Evolutionary conservation across 2,888 invertebrate genomes (phyloP).

Genomic region (Amphiduros pacificus): DNA sequence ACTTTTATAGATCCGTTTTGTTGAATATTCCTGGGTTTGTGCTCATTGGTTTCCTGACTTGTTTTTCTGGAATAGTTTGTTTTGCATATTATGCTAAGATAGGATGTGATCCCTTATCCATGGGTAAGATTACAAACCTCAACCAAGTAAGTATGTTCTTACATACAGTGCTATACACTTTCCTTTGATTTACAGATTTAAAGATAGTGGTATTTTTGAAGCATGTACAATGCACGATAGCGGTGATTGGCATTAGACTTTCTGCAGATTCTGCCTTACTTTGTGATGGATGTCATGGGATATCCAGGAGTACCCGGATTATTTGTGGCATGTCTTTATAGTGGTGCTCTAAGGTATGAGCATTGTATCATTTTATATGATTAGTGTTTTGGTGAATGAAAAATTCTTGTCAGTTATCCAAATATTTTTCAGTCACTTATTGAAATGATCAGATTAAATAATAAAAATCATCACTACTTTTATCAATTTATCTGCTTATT

Average conservation of each 20-base stretch:
- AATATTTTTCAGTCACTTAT: no score
- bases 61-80: constrained; percentile 7
- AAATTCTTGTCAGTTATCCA: no score
- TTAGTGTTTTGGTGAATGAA: neutral
- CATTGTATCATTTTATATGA: neutral
- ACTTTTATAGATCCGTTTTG: constrained; percentile 8
- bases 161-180: no score
- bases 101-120: constrained; percentile 19
- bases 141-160: constrained; percentile 9
- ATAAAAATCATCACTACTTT: neutral
- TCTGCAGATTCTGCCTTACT: constrained; percentile 20
- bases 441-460: no score
- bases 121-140: constrained; percentile 7
- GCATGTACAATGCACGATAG: no score
- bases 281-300: constrained; percentile 20
- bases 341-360: constrained; percentile 18
- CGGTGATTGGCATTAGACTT: no score
- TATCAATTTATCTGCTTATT: neutral
- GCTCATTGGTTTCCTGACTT: neutral
- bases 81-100: constrained; percentile 21
- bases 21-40: constrained; percentile 17
- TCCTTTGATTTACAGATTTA: no score
- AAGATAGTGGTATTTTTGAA: no score
- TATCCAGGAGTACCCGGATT: constrained; percentile 18
- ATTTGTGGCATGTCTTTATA: constrained; percentile 15